Base-by-base conservation (phyloP, 2,797 vertebrate species). In the Coluber constrictor region DNA sequence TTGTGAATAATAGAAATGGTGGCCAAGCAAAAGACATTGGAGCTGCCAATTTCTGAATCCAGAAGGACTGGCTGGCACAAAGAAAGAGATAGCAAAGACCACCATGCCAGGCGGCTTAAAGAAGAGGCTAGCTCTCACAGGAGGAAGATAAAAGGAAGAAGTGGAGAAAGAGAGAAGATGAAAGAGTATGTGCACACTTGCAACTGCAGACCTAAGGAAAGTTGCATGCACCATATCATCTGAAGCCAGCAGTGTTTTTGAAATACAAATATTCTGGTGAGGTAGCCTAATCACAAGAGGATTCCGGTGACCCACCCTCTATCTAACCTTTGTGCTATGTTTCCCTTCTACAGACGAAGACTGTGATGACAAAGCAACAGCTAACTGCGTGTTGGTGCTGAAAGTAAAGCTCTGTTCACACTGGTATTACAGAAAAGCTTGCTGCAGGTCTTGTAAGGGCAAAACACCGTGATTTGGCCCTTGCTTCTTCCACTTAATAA, bases 341-440 rank as follows among this genome's bases (percentile, higher is more conserved):
- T 96, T 95, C 86, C 95, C 29, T 79, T 95, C 92, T 92, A 94
- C 94, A 94, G 98, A 98, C 47, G 98, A 98, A 6, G 94, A 94
- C 92, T 98, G 98, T 94, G 98, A 98, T 93, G 99, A 98, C 96
- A 98, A 98, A 96, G 96, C 90, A 0, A 98, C 97, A 0, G 98
- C 98, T 55, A 98, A 98, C 97, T 98, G 98, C 0, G 97, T 96
- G 87, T 96, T 98, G 95, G 98, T 99, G 88, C 97, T 98, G 43
- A 98, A 98, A 96, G 98, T 98, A 96, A 98, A 98, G 94, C 97
- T 98, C 94, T 98, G 98, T 87, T 98, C 98, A 3, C 98, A 98
- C 86, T 98, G 98, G 98, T 98, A 98, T 97, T 98, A 98, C 97
- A 98, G 98, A 92, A 98, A 98, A 95, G 98, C 98, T 96, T 98